Percentiles rank a stretch among this genome's conserved stretches.
phyloP scores from a whole-genome alignment of 2,888 invertebrate genomes.

The Rhingia rostrata region DNA sequence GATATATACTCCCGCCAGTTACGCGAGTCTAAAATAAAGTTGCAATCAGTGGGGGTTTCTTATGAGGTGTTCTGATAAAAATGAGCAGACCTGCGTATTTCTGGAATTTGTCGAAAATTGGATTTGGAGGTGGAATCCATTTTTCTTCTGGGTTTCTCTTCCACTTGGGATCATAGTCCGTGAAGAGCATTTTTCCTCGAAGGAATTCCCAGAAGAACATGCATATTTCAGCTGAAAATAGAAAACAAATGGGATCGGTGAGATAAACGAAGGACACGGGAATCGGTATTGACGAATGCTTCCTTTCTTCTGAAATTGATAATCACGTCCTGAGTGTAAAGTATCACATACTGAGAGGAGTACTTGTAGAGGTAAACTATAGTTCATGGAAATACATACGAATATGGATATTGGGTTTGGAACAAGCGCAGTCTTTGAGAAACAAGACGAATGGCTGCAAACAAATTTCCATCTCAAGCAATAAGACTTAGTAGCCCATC shows the following conservation, averaged over 20 bases:
- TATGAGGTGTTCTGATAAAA: not conserved
- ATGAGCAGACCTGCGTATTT: conserved; percentile 48
- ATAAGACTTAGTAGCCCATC: too few species aligned
- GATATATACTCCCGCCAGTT: conserved; percentile 48
- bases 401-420: too few species aligned
- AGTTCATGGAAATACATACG: too few species aligned
- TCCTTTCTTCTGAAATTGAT: too few species aligned
- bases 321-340: too few species aligned
- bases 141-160: conserved; percentile 29
- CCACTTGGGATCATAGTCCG: conserved; percentile 51
- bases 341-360: too few species aligned
- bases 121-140: conserved; percentile 57
- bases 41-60: not conserved
- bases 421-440: too few species aligned
- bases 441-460: too few species aligned
- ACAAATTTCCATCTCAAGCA: too few species aligned
- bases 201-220: conserved; percentile 52
- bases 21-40: conserved; percentile 33
- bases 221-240: conserved; percentile 54
- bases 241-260: not conserved
- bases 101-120: conserved; percentile 58
- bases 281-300: too few species aligned
- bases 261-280: too few species aligned
- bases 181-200: conserved; percentile 28
- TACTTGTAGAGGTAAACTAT: too few species aligned